Evolutionary conservation across 1,140 invertebrate species (phyloP), one percentile per base, ranked within the genome.

Genomic region (Leptoteleia sp.): DNA sequence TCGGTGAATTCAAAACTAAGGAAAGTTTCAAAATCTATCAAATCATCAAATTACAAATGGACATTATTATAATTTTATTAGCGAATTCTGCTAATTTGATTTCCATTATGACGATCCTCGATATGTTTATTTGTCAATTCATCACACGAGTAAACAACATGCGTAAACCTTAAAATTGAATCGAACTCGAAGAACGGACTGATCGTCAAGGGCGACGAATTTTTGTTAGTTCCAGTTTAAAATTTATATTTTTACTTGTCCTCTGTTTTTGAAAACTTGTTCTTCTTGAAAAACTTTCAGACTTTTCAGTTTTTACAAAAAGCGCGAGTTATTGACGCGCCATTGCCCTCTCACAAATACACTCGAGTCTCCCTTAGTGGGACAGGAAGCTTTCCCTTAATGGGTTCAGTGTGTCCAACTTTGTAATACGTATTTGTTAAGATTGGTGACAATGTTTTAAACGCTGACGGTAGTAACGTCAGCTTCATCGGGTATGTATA

Each of bases 51-150:
- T 29, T 7, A 29, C 45, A 19, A 52, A 43, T 31, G 57, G 57
- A 52, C 8, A 5, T 38, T 37, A 16, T 35, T 25, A 45, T 35
- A 52, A 31, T 35, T 48, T 64, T 12, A 3, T 29, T 42, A 40
- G 19, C 40, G 31, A 68, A 59, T 64, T 47, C 9, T 17, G 5
- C 35, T 43, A 13, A 25, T 55, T 55, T 57, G 38, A 64, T 48
- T 55, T 25, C 38, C 7, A 70, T 76, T 33, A 62, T 40, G 17
- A 76, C 77, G 40, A 72, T 72, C 40, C 68, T 75, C 75, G 79
- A 82, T 82, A 82, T 82, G 76, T 81, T 84, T 81, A 80, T 82
- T 84, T 80, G 79, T 84, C 79, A 79, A 76, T 78, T 61, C 67
- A 78, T 78, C 79, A 76, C 76, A 76, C 72, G 64, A 79, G 76